Evolutionary conservation across 2,888 invertebrate genomes (phyloP), one percentile per base, ranked within the genome.

Genomic region (Balanococcus diminutus): DNA sequence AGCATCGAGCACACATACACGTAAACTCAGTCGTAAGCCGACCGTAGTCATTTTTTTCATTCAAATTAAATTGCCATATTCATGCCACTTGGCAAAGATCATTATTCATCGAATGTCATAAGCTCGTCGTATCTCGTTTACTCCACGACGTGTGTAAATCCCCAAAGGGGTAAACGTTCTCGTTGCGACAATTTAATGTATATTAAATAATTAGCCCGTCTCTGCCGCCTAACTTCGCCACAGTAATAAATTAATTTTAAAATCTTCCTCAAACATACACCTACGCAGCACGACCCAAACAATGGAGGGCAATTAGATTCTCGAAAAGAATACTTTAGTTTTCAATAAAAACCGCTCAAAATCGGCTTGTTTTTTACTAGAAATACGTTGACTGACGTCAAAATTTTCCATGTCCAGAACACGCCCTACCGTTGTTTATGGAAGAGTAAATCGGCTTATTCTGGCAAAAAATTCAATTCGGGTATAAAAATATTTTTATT

Each of bases 101-200:
- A 25, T 61, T 61, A 25, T 61, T 61, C 61, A 61, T 61, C 61
- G 61, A 25, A 61, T 61, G 61, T 61, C 61, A 61, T 25, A 25
- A 25, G 14, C 46, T 46, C 46, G n/a, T n/a, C 61, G 61, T 25
- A 25, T 61, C 61, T 61, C 9, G 14, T n/a, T n/a, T 46, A 46
- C 46, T 16, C n/a, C 11, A 19, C 61, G 61, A 25, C 61, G 61
- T 46, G 46, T 46, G 46, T 46, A 61, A 61, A 61, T 61, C 61
- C 61, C 61, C 61, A 22, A 61, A 61, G 61, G 61, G 61, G 61
- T 61, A 61, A 61, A 61, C 61, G 61, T 61, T 61, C 61, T 61
- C 25, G 25, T 61, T 61, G 25, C 61, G 61, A 61, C 61, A 61
- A 61, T 61, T 61, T 61, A 61, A 46, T 46, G 61, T 61, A 61